Percentiles rank a stretch among this genome's conserved stretches.
phyloP scores from a whole-genome alignment of 2,113 vertebrate genomes.

The Perca schrenkii region DNA sequence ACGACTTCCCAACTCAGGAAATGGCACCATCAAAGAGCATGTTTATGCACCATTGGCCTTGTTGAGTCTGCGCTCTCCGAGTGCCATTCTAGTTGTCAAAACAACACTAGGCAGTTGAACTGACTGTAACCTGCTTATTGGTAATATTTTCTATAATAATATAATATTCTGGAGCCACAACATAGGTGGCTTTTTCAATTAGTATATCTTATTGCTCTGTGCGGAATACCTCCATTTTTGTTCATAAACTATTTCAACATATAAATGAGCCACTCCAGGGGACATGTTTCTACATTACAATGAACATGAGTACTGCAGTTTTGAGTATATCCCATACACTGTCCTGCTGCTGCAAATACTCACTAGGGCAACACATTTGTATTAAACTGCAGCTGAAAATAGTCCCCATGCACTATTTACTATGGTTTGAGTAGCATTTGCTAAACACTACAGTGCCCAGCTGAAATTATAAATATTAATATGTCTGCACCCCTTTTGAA shows the following conservation, averaged over 20 bases:
- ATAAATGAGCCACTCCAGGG: not conserved
- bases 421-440: not conserved
- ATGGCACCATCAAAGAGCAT: no score
- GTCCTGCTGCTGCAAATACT: not conserved
- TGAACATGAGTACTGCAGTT: not conserved
- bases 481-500: not conserved
- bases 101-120: not conserved
- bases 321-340: not conserved
- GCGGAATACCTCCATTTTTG: not conserved
- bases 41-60: no score
- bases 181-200: not conserved
- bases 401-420: not conserved
- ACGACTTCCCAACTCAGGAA: no score
- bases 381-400: not conserved
- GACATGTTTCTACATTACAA: not conserved
- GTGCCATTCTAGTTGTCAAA: not conserved
- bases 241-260: not conserved
- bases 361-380: not conserved
- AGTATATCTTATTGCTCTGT: not conserved
- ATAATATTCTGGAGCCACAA: not conserved
- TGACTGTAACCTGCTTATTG: not conserved
- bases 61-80: no score
- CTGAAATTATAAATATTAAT: not conserved
- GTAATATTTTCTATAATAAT: not conserved
- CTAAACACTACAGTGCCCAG: not conserved